These are phyloP conservation scores for Orientallactaga sibirica DNA, from an alignment of 2,797 vertebrate genomes.

Conservation along the genomic window DNA sequence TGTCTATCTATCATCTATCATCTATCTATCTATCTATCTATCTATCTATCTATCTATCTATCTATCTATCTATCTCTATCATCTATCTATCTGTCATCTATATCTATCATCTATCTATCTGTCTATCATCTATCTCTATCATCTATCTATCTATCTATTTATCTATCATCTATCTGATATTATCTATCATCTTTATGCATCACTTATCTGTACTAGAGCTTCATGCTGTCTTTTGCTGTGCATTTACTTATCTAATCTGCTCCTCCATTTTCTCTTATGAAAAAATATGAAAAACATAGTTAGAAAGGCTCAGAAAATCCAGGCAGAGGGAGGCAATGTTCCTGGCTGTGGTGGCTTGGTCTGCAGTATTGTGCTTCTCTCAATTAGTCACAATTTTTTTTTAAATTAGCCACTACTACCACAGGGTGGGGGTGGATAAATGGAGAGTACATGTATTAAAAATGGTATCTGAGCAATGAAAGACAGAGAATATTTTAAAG, in stretches of 20 bases:
- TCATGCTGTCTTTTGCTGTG: background rate
- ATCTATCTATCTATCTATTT: too few species aligned
- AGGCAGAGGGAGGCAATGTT: slow-evolving; percentile 40
- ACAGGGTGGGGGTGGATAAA: background rate
- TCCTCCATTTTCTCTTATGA: slow-evolving; percentile 42
- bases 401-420: slow-evolving; percentile 41
- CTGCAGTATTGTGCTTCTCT: slow-evolving; percentile 58
- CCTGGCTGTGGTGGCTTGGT: background rate
- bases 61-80: too few species aligned
- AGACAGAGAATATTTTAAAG: slow-evolving; percentile 83
- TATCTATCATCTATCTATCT: too few species aligned
- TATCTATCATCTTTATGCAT: too few species aligned
- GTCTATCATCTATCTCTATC: too few species aligned
- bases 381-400: slow-evolving; percentile 47
- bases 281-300: slow-evolving; percentile 39
- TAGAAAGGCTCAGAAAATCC: slow-evolving; percentile 54
- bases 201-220: background rate
- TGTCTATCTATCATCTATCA: too few species aligned
- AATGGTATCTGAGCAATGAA: slow-evolving; percentile 77
- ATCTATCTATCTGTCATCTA: too few species aligned
- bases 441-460: slow-evolving; percentile 67
- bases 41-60: too few species aligned
- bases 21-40: too few species aligned
- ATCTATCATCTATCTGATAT: too few species aligned
- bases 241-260: slow-evolving; percentile 48